Percentiles rank a stretch among this genome's conserved stretches.
phyloP scores from a whole-genome alignment of 2,888 invertebrate genomes.

The Leptopilina syphax region DNA sequence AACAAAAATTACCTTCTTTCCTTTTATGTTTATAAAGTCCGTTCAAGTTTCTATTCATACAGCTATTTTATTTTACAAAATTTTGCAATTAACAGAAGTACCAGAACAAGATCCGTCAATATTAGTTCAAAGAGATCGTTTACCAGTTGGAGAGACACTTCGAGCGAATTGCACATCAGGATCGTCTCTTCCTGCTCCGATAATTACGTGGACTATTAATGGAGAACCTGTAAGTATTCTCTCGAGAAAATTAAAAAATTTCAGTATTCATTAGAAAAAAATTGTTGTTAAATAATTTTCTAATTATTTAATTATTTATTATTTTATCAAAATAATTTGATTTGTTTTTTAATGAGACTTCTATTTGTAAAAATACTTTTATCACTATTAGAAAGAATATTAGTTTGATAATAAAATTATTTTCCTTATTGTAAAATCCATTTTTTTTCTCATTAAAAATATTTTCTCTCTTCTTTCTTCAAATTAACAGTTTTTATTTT shows the following conservation, averaged over 20 bases:
- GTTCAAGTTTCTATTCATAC: neutral
- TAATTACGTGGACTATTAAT: constrained; percentile 74
- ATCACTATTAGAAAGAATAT: too few species aligned
- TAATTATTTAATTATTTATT: too few species aligned
- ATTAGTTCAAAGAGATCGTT: constrained; percentile 69
- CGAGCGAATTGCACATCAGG: constrained; percentile 74
- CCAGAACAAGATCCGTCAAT: constrained; percentile 65
- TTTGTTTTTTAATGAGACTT: too few species aligned
- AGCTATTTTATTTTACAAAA: neutral
- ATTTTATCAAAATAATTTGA: too few species aligned
- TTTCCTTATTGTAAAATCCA: neutral
- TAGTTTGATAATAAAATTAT: too few species aligned
- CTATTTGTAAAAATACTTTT: too few species aligned
- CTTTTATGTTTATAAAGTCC: too few species aligned
- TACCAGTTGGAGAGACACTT: constrained; percentile 70
- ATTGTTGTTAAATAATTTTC: too few species aligned
- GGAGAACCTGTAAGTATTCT: constrained; percentile 71
- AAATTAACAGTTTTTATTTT: too few species aligned
- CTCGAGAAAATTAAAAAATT: constrained; percentile 65
- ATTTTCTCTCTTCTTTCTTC: too few species aligned
- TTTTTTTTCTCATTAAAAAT: constrained; percentile 42
- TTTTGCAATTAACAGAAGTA: constrained; percentile 67
- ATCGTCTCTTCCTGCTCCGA: constrained; percentile 71
- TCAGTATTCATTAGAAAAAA: constrained; percentile 19
- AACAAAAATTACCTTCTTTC: too few species aligned